These are phyloP conservation scores for Dicranocentrus wangi DNA, from an alignment of 2,888 invertebrate genomes.

Conservation along the genomic window DNA sequence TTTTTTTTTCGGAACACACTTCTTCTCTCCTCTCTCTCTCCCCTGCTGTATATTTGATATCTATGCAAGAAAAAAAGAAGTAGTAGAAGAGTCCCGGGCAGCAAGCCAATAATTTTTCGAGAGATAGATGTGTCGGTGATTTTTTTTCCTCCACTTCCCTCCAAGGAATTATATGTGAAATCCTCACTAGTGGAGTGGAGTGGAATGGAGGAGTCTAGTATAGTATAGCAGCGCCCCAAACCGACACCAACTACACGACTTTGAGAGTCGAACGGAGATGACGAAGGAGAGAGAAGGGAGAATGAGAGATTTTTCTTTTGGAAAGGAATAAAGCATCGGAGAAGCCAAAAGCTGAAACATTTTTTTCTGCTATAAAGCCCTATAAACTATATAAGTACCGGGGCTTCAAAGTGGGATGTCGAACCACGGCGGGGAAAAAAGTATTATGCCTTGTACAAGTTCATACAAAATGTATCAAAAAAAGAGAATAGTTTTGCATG, in stretches of 20 bases:
- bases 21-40: background rate
- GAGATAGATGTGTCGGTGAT: constrained; percentile 64
- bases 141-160: constrained; percentile 58
- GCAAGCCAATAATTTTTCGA: constrained; percentile 61
- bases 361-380: background rate
- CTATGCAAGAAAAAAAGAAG: background rate
- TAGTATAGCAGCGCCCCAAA: background rate
- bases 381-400: background rate
- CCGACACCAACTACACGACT: too few species aligned
- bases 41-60: constrained; percentile 17
- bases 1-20: too few species aligned
- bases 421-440: background rate
- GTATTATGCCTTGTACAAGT: too few species aligned
- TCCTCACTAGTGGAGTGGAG: background rate
- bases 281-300: constrained; percentile 37
- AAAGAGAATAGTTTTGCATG: constrained; percentile 53
- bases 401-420: background rate
- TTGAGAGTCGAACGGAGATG: constrained; percentile 26
- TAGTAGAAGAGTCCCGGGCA: constrained; percentile 61
- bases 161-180: constrained; percentile 58
- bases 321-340: constrained; percentile 44
- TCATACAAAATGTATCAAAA: constrained; percentile 43
- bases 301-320: constrained; percentile 35
- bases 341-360: constrained; percentile 23
- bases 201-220: background rate